Percentiles rank a stretch among this genome's conserved stretches.
Conservation (phyloP, 2,888 invertebrate genomes). For the Meliscaeva auricollis region DNA sequence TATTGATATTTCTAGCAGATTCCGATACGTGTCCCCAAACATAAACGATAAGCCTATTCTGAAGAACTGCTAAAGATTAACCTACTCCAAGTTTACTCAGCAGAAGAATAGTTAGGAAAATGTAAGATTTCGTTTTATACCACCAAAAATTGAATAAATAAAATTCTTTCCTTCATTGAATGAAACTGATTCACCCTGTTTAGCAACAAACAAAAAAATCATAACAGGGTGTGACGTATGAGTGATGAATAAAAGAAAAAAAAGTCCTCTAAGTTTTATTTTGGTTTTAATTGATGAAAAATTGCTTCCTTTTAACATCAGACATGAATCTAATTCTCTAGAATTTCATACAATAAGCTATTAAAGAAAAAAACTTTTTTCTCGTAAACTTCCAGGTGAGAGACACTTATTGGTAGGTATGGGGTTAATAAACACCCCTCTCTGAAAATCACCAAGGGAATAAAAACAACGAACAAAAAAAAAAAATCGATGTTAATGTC, state of each 20-base stretch:
- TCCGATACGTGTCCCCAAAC: too few species aligned
- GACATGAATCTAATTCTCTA: conserved; percentile 70
- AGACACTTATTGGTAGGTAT: background rate
- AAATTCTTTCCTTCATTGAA: too few species aligned
- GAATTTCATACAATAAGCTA: conserved; percentile 68
- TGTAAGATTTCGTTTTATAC: too few species aligned
- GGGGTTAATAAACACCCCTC: background rate
- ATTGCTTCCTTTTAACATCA: conserved; percentile 65
- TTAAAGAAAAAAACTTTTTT: conserved; percentile 14
- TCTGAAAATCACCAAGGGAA: conserved; percentile 44
- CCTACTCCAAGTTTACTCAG: too few species aligned
- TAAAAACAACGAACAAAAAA: conserved; percentile 23
- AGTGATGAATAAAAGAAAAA: background rate
- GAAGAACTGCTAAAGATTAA: too few species aligned
- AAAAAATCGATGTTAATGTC: conserved; percentile 74
- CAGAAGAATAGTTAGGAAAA: too few species aligned
- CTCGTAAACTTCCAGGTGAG: background rate
- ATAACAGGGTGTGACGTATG: background rate
- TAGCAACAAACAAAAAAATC: background rate
- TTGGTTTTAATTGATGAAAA: conserved; percentile 75
- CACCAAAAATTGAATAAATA: too few species aligned
- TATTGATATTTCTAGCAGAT: too few species aligned
- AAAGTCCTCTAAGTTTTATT: too few species aligned
- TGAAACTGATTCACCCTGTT: too few species aligned
- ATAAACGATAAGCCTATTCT: too few species aligned